Evolutionary conservation across 2,888 invertebrate genomes (phyloP).

Genomic region (Pterostichus niger): DNA sequence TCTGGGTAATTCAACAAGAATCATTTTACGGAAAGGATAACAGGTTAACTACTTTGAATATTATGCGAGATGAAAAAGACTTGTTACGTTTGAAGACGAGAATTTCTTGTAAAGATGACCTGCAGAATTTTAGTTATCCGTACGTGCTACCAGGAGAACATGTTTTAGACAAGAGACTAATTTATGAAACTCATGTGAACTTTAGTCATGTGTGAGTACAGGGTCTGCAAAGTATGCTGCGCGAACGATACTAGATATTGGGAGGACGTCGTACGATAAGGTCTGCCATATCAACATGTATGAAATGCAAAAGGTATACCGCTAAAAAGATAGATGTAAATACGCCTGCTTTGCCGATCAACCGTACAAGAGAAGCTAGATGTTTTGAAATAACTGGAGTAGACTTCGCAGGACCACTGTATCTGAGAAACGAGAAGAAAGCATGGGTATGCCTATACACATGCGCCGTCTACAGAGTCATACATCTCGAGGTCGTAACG

Average conservation of each 20-base stretch:
- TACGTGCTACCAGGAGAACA: slow-evolving; percentile 70
- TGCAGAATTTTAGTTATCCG: slow-evolving; percentile 69
- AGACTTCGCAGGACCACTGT: slow-evolving; percentile 73
- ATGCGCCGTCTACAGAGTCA: slow-evolving; percentile 72
- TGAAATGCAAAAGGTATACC: slow-evolving; percentile 69
- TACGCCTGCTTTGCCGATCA: slow-evolving; percentile 70
- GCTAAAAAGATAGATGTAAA: slow-evolving; percentile 68
- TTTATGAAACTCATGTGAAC: slow-evolving; percentile 63
- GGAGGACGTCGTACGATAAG: slow-evolving; percentile 68
- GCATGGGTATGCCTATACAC: slow-evolving; percentile 73
- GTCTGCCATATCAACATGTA: slow-evolving; percentile 68
- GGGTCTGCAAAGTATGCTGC: slow-evolving; percentile 68
- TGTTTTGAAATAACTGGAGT: slow-evolving; percentile 72
- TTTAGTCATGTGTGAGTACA: slow-evolving; percentile 68
- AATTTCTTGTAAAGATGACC: slow-evolving; percentile 57
- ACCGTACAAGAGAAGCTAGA: slow-evolving; percentile 71
- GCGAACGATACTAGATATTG: slow-evolving; percentile 70
- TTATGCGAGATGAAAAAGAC: slow-evolving; percentile 67
- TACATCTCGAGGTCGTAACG: slow-evolving; percentile 73
- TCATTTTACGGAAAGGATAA: slow-evolving; percentile 66
- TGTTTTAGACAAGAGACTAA: slow-evolving; percentile 68
- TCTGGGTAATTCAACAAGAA: slow-evolving; percentile 32
- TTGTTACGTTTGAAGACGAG: slow-evolving; percentile 69
- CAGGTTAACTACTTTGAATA: slow-evolving; percentile 58
- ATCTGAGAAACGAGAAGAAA: slow-evolving; percentile 69